These are phyloP conservation scores for Semotilus atromaculatus DNA, from an alignment of 2,797 vertebrate genomes.

Conservation along the genomic window DNA sequence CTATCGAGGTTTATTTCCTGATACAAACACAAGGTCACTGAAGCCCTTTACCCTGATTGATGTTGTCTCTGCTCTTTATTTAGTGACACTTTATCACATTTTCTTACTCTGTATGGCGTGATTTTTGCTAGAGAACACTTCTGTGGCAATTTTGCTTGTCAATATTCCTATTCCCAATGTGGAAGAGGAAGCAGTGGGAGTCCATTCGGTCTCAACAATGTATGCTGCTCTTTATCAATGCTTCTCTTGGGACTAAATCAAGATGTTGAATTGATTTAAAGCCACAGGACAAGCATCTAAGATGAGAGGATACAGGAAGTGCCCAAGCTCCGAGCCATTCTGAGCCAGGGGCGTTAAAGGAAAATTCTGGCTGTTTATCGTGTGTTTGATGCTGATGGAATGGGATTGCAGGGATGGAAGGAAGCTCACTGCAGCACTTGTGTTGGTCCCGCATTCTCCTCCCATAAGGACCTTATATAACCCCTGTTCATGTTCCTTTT, in stretches of 20 bases:
- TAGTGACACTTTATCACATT: background rate
- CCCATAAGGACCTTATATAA: conserved; percentile 30
- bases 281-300: conserved; percentile 50
- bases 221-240: conserved; percentile 52
- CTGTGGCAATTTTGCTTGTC: conserved; percentile 11
- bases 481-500: conserved; percentile 19
- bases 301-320: conserved; percentile 50
- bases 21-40: conserved; percentile 50
- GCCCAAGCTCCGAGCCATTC: conserved; percentile 43
- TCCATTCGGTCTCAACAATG: conserved; percentile 28
- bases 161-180: conserved; percentile 12
- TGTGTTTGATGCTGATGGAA: conserved; percentile 41
- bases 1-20: conserved; percentile 47
- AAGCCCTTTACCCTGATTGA: conserved; percentile 11
- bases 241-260: conserved; percentile 53
- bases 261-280: conserved; percentile 55
- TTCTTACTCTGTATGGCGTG: background rate
- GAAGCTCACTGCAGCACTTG: conserved; percentile 34
- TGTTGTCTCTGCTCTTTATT: conserved; percentile 2
- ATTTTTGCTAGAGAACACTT: background rate
- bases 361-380: conserved; percentile 40
- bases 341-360: conserved; percentile 42
- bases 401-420: conserved; percentile 33
- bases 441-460: conserved; percentile 11
- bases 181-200: conserved; percentile 6